A percentile compares a stretch with the other conserved stretches of the same genome.
Evolutionary conservation across 1,140 invertebrate genomes (phyloP).

Genomic region (Kradibia gibbosae): DNA sequence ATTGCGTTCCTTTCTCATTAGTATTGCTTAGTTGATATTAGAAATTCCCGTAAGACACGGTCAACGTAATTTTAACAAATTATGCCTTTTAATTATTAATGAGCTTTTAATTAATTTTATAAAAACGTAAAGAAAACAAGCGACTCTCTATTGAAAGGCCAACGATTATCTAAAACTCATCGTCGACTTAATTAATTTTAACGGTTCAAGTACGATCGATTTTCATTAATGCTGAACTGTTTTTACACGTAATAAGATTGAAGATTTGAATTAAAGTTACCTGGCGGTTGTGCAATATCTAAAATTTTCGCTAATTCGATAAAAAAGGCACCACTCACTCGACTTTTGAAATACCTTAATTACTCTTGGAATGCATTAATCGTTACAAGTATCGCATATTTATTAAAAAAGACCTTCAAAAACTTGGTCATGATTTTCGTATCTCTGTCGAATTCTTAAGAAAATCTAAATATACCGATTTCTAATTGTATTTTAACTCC

Average conservation of each 20-base stretch:
- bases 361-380: not conserved
- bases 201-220: not conserved
- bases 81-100: not conserved
- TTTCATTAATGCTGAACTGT: not conserved
- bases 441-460: too few species aligned
- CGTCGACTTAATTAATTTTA: conserved; percentile 8
- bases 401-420: too few species aligned
- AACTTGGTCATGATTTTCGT: too few species aligned
- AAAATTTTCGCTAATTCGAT: not conserved
- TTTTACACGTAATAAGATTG: not conserved
- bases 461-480: too few species aligned
- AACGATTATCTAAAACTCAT: not conserved
- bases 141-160: not conserved
- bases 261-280: not conserved
- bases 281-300: not conserved
- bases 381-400: too few species aligned
- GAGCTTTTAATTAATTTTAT: not conserved
- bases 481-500: not conserved
- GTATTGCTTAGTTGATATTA: conserved; percentile 14
- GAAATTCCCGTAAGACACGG: not conserved
- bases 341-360: not conserved
- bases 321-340: not conserved
- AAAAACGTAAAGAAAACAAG: not conserved
- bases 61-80: not conserved
- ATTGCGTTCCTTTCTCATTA: not conserved